Percentiles rank a stretch among this genome's conserved stretches.
Evolutionary conservation across 2,113 vertebrate species (phyloP).

Genomic region (Mohoua ochrocephala): DNA sequence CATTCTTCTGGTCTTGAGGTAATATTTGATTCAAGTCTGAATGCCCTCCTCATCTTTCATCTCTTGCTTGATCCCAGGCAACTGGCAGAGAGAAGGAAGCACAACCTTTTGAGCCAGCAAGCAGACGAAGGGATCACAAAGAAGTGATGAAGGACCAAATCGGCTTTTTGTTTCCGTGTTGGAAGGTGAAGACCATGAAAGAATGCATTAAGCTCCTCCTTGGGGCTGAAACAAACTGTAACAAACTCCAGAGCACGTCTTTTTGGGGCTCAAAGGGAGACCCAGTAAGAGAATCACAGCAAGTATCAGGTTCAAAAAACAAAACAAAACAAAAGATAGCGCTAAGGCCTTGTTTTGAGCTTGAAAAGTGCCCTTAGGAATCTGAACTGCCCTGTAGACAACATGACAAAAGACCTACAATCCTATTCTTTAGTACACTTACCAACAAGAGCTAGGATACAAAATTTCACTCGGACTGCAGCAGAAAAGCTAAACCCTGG

Average conservation of each 20-base stretch:
- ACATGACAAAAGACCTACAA: not conserved
- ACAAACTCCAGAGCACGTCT: not conserved
- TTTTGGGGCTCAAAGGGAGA: not conserved
- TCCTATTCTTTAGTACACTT: not conserved
- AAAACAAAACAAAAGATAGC: not conserved
- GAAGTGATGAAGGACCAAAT: constrained; percentile 32
- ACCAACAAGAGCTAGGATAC: not conserved
- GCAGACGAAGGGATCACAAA: constrained; percentile 36
- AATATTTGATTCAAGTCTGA: constrained; percentile 55
- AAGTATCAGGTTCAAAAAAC: not conserved
- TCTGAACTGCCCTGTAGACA: not conserved
- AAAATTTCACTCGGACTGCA: not conserved
- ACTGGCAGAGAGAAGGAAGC: constrained; percentile 65
- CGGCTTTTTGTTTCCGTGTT: not conserved
- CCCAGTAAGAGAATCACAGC: not conserved
- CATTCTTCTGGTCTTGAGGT: constrained; percentile 47
- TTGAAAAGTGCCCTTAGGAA: not conserved
- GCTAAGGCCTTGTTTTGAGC: not conserved
- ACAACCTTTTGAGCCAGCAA: constrained; percentile 58
- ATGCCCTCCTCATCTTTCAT: constrained; percentile 49
- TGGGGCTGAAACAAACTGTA: not conserved
- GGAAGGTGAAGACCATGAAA: constrained; percentile 8
- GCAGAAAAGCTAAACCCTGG: not conserved
- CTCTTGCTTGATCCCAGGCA: constrained; percentile 54
- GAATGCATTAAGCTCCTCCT: constrained; percentile 4